These are phyloP conservation scores for Sesia bembeciformis DNA, from an alignment of 2,888 invertebrate genomes.

Conservation along the genomic window DNA sequence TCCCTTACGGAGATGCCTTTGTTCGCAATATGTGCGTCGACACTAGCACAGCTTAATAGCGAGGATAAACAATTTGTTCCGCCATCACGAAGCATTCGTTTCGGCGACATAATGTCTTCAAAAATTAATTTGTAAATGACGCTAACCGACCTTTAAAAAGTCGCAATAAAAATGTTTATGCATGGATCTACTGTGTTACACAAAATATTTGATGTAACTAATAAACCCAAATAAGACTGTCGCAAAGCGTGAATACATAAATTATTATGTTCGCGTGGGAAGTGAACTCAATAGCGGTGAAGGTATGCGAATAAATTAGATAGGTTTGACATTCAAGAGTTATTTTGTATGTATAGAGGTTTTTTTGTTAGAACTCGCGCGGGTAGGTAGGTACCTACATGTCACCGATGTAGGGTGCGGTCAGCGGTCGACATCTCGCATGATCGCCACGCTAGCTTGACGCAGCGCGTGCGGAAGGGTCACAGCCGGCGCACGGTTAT, in stretches of 20 bases:
- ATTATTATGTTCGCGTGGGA: conserved; percentile 14
- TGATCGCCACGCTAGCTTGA: conserved; percentile 12
- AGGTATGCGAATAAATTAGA: conserved; percentile 11
- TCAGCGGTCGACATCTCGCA: conserved; percentile 9
- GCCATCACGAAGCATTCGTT: conserved; percentile 49
- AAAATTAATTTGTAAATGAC: conserved; percentile 50
- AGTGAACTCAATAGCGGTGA: conserved; percentile 9
- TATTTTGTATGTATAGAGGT: conserved; percentile 1
- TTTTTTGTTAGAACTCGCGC: not conserved
- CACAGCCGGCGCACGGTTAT: conserved; percentile 44
- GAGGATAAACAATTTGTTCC: conserved; percentile 62
- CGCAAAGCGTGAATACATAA: conserved; percentile 10
- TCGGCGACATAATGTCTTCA: conserved; percentile 43
- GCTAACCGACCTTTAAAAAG: conserved; percentile 30
- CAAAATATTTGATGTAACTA: conserved; percentile 7
- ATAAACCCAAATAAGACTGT: conserved; percentile 8
- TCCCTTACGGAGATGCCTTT: conserved; percentile 20
- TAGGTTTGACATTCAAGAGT: conserved; percentile 5
- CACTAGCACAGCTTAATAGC: conserved; percentile 50
- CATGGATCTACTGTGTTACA: conserved; percentile 6
- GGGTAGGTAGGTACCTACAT: not conserved
- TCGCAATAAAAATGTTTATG: conserved; percentile 18
- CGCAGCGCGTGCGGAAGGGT: conserved; percentile 23
- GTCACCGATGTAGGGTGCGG: conserved; percentile 3
- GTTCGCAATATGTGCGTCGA: conserved; percentile 50